Conservation (phyloP, 2,113 vertebrate species). For the Antennarius striatus region DNA sequence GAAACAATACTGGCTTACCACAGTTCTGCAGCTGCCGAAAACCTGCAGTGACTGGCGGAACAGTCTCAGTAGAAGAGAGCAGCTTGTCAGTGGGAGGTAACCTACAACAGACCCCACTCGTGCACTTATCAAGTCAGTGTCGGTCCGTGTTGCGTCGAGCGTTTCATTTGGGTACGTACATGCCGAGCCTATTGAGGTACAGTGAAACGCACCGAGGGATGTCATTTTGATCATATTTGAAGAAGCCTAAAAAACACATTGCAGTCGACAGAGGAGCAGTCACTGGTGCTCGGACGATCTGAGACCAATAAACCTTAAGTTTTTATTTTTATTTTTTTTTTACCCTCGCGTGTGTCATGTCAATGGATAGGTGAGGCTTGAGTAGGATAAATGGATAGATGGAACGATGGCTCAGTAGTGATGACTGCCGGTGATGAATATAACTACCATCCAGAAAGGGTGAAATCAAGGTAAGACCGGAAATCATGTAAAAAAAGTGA, state of each 20-base stretch:
- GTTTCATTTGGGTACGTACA: slow-evolving; percentile 38
- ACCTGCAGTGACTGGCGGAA: slow-evolving; percentile 55
- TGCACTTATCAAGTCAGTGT: slow-evolving; percentile 52
- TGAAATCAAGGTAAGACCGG: slow-evolving; percentile 19
- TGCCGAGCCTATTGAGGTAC: slow-evolving; percentile 35
- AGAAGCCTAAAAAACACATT: slow-evolving; percentile 31
- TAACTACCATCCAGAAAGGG: slow-evolving; percentile 47
- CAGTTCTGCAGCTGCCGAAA: slow-evolving; percentile 47
- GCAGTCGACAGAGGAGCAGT: slow-evolving; percentile 13
- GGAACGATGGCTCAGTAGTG: slow-evolving; percentile 56
- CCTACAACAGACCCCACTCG: slow-evolving; percentile 54
- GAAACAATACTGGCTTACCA: slow-evolving; percentile 16
- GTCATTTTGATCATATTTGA: slow-evolving; percentile 36
- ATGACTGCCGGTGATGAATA: slow-evolving; percentile 48
- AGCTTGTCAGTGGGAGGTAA: slow-evolving; percentile 67
- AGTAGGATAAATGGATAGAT: slow-evolving; percentile 33
- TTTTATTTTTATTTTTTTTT: not conserved
- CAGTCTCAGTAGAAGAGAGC: slow-evolving; percentile 52
- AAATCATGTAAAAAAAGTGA: slow-evolving; percentile 33
- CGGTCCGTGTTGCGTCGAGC: slow-evolving; percentile 36
- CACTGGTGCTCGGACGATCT: slow-evolving; percentile 19
- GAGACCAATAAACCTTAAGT: slow-evolving; percentile 48
- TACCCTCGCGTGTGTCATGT: slow-evolving; percentile 15
- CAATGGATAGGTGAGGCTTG: slow-evolving; percentile 53
- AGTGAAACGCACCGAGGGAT: slow-evolving; percentile 43